These are phyloP conservation scores for Campylomormyrus numenius DNA, from an alignment of 2,113 vertebrate species.

Conservation along the genomic window DNA sequence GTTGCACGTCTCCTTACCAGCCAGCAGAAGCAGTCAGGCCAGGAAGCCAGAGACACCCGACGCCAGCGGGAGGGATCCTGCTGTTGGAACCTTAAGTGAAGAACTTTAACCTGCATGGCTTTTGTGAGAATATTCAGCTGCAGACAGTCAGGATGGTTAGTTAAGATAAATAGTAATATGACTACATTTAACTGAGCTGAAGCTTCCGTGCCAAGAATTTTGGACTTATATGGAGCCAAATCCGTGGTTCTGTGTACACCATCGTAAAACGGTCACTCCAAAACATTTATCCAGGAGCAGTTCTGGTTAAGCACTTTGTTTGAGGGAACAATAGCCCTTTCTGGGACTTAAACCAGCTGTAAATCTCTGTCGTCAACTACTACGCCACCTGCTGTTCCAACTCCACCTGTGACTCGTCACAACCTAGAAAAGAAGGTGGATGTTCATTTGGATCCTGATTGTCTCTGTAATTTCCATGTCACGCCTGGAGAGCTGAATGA, in stretches of 20 bases:
- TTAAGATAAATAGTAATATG: background rate
- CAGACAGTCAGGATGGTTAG: background rate
- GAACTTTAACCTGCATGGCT: background rate
- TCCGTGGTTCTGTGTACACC: background rate
- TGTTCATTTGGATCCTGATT: background rate
- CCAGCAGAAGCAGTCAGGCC: background rate
- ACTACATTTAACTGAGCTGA: background rate
- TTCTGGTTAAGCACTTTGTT: background rate
- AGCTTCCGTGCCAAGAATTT: background rate
- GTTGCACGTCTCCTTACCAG: background rate
- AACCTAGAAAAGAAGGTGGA: background rate
- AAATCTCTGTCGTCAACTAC: background rate
- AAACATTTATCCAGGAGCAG: background rate
- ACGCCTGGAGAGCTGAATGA: background rate
- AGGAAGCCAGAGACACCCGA: background rate
- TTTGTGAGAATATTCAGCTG: background rate
- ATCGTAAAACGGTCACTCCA: background rate
- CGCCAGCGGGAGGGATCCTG: background rate
- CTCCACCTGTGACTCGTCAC: background rate
- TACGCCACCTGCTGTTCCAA: background rate
- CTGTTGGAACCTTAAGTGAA: background rate
- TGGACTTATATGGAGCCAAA: background rate
- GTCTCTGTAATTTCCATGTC: background rate
- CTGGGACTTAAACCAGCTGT: background rate
- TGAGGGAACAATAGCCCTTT: background rate